A percentile compares a stretch with the other conserved stretches of the same genome.
Evolutionary conservation across 2,113 vertebrate genomes (phyloP).

Genomic region (Nibea coibor): DNA sequence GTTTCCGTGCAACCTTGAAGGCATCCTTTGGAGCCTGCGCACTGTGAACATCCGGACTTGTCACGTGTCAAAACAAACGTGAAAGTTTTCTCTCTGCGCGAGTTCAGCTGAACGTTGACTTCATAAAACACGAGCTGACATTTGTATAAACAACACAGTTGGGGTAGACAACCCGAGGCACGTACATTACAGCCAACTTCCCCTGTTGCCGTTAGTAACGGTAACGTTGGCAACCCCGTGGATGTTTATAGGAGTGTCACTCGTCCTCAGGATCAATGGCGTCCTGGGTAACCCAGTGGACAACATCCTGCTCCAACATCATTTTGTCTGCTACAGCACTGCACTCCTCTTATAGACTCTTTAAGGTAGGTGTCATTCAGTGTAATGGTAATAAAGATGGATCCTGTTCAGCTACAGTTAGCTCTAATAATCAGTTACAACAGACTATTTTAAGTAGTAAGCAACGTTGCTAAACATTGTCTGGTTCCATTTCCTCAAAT

Average conservation of each 20-base stretch:
- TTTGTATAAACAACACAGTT: neutral
- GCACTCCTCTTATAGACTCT: constrained; percentile 71
- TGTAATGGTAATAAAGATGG: neutral
- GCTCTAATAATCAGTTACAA: too few species aligned
- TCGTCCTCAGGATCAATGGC: constrained; percentile 66
- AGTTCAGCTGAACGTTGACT: neutral
- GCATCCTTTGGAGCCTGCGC: constrained; percentile 68
- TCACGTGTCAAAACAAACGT: constrained; percentile 76
- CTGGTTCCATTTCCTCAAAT: neutral
- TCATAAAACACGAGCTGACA: neutral
- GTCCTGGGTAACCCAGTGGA: constrained; percentile 48
- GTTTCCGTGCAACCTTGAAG: neutral
- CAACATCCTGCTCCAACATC: constrained; percentile 61
- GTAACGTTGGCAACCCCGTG: neutral
- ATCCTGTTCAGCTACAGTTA: neutral
- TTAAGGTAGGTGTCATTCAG: constrained; percentile 73
- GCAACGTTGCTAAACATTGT: neutral
- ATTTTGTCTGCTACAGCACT: constrained; percentile 69
- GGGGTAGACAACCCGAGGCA: neutral
- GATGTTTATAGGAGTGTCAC: neutral
- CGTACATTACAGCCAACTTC: neutral
- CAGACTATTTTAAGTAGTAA: neutral
- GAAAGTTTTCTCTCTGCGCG: neutral
- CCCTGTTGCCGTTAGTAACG: neutral
- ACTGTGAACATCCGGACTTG: constrained; percentile 1